phyloP scores from a whole-genome alignment of 2,113 vertebrate species.

The Corythoichthys haematopterus region DNA sequence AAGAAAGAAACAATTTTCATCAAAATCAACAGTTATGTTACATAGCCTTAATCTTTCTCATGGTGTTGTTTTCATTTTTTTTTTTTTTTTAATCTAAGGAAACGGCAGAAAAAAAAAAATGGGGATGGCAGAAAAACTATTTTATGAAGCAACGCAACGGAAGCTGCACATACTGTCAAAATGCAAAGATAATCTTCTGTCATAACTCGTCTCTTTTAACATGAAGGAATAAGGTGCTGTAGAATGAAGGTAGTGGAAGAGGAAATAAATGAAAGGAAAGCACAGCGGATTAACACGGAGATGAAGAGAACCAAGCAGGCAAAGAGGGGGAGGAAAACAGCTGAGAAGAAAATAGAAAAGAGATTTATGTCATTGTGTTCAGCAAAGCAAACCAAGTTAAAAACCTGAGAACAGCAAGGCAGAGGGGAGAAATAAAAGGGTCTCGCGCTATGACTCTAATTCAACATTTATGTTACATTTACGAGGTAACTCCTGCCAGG shows the following conservation, averaged over 20 bases:
- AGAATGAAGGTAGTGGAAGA: constrained; percentile 1
- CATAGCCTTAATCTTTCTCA: background rate
- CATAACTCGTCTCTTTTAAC: background rate
- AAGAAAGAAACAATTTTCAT: background rate
- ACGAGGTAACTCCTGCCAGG: background rate
- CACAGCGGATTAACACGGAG: constrained; percentile 23
- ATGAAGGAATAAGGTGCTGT: background rate
- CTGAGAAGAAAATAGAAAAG: constrained; percentile 7
- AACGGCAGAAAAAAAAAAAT: background rate
- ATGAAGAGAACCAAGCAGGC: constrained; percentile 1
- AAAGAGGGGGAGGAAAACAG: background rate
- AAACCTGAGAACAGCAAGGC: constrained; percentile 4
- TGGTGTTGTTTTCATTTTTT: background rate
- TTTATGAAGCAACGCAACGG: background rate
- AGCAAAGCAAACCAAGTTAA: constrained; percentile 15
- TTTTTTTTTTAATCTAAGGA: background rate
- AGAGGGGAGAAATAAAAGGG: background rate
- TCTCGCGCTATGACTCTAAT: too few relatives aligned
- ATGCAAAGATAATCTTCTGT: background rate
- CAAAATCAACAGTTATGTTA: background rate
- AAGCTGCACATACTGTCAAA: background rate
- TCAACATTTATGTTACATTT: background rate
- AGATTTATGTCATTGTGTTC: constrained; percentile 26
- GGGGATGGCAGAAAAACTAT: background rate
- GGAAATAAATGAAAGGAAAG: constrained; percentile 5